Conservation (phyloP, 2,113 vertebrate genomes). For the Syrrhaptes paradoxus region DNA sequence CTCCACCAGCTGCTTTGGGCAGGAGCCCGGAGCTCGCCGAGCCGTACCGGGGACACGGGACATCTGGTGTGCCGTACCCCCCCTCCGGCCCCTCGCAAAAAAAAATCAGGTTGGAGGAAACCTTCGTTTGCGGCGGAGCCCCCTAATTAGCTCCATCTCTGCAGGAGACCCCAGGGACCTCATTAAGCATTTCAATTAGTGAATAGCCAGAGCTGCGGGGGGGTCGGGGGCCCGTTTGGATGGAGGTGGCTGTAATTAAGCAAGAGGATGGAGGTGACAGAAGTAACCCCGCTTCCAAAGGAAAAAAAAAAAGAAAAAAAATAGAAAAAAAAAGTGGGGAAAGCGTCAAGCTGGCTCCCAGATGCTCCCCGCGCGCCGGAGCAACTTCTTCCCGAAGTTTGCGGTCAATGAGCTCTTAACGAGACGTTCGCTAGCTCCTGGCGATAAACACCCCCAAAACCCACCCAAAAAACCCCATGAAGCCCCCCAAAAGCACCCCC, state of each 20-base stretch:
- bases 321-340: neutral
- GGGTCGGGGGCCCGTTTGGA: neutral
- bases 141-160: slow-evolving; percentile 62
- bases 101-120: neutral
- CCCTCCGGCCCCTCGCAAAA: neutral
- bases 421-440: neutral
- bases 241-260: neutral
- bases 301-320: too few relatives aligned
- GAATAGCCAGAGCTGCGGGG: neutral
- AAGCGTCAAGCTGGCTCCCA: neutral
- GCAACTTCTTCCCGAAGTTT: neutral
- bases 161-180: slow-evolving; percentile 60
- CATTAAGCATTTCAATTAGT: slow-evolving; percentile 66
- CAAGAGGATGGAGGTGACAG: neutral
- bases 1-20: slow-evolving; percentile 59
- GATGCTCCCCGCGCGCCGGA: neutral
- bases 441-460: neutral
- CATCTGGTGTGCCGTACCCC: slow-evolving; percentile 18
- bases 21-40: neutral
- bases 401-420: neutral
- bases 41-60: neutral
- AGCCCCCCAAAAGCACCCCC: too few relatives aligned
- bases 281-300: neutral
- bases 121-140: neutral
- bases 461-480: too few relatives aligned